Conservation (phyloP, 1,140 invertebrate species). For the Sitophilus oryzae region DNA sequence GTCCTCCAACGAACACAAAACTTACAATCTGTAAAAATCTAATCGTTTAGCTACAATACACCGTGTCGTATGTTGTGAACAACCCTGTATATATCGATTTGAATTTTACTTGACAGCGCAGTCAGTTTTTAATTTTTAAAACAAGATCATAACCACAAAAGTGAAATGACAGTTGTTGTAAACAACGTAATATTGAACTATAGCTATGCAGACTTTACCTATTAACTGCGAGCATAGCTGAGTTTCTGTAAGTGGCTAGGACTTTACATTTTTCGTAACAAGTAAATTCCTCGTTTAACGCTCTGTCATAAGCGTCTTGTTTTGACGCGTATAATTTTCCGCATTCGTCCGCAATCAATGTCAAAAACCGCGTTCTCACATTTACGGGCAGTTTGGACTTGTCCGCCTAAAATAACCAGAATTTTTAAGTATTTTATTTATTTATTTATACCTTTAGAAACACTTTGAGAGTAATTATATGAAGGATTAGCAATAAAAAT, state of each 20-base stretch:
- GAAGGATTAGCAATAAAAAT: too few relatives aligned
- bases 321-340: conserved; percentile 66
- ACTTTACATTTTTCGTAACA: conserved; percentile 74
- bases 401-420: conserved; percentile 49
- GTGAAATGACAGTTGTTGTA: too few relatives aligned
- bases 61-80: too few relatives aligned
- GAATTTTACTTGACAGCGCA: too few relatives aligned
- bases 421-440: neutral
- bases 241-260: conserved; percentile 77
- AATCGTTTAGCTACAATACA: too few relatives aligned
- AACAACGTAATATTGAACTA: neutral
- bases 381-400: conserved; percentile 78
- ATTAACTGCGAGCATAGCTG: conserved; percentile 73
- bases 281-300: conserved; percentile 68
- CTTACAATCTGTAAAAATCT: too few relatives aligned
- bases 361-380: conserved; percentile 77
- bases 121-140: too few relatives aligned
- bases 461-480: too few relatives aligned
- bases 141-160: too few relatives aligned
- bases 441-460: too few relatives aligned
- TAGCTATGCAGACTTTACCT: conserved; percentile 39
- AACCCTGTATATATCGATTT: too few relatives aligned
- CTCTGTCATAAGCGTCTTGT: conserved; percentile 66
- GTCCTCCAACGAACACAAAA: too few relatives aligned
- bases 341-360: conserved; percentile 82